A percentile compares a stretch with the other conserved stretches of the same genome.
Evolutionary conservation across 2,113 vertebrate genomes (phyloP).

Genomic region (Serilophus lunatus): DNA sequence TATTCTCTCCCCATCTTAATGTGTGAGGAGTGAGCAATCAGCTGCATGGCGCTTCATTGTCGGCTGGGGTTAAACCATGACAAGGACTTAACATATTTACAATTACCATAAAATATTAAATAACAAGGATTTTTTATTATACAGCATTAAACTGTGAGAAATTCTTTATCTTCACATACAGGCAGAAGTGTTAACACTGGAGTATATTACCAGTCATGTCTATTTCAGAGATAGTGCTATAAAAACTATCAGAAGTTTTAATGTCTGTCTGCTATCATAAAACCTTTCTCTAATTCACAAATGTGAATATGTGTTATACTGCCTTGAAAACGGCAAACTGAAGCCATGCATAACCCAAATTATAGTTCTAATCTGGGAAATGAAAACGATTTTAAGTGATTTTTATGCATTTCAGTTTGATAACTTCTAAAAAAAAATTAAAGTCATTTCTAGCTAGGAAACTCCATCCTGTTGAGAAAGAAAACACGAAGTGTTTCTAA

Average conservation of each 20-base stretch:
- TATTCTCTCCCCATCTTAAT: background rate
- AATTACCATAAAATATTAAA: background rate
- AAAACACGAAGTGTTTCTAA: background rate
- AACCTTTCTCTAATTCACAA: background rate
- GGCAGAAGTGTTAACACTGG: background rate
- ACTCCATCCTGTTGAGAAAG: background rate
- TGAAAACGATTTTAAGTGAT: background rate
- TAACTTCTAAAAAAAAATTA: background rate
- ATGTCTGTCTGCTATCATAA: background rate
- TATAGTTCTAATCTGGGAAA: background rate
- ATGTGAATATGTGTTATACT: no score
- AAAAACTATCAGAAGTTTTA: background rate
- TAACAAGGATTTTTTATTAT: background rate
- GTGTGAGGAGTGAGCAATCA: background rate
- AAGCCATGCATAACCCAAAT: background rate
- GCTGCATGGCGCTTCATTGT: background rate
- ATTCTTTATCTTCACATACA: background rate
- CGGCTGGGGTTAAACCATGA: background rate
- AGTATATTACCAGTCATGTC: background rate
- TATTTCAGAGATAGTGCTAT: background rate
- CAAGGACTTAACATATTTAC: background rate
- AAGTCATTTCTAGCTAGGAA: background rate
- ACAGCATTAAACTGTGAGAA: background rate
- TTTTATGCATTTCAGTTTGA: background rate
- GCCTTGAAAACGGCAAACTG: background rate